Conservation (phyloP, 2,797 vertebrate species). For the Telmatherina bonti region DNA sequence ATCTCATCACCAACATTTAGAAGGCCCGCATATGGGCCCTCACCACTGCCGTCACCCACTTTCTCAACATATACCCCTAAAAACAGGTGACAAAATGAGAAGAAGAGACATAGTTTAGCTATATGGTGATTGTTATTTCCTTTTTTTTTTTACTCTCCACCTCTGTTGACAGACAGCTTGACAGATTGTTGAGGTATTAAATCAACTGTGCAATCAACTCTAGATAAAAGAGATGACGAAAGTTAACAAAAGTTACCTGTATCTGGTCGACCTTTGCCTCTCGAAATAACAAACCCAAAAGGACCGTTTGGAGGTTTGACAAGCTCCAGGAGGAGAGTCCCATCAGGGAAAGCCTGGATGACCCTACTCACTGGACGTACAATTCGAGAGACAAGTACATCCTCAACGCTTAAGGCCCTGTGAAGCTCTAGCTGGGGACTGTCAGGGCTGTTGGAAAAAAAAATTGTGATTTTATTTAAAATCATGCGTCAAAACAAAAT, state of each 20-base stretch:
- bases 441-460: slow-evolving; percentile 60
- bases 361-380: slow-evolving; percentile 86
- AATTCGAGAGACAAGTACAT: slow-evolving; percentile 81
- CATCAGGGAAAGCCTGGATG: slow-evolving; percentile 89
- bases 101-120: background rate
- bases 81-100: background rate
- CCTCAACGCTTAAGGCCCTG: slow-evolving; percentile 86
- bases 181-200: background rate
- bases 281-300: slow-evolving; percentile 92
- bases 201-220: background rate
- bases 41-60: slow-evolving; percentile 84
- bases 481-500: background rate
- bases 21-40: slow-evolving; percentile 91
- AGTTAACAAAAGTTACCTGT: slow-evolving; percentile 82
- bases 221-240: background rate
- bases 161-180: background rate
- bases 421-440: slow-evolving; percentile 75
- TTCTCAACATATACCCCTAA: slow-evolving; percentile 94
- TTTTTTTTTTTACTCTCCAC: background rate
- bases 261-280: slow-evolving; percentile 90
- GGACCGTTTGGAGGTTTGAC: slow-evolving; percentile 84
- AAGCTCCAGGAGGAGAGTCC: slow-evolving; percentile 91
- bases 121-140: background rate
- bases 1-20: slow-evolving; percentile 93
- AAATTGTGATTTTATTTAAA: background rate